Percentiles rank a stretch among this genome's conserved stretches.
Conservation (phyloP, 2,888 invertebrate species). For the Trimorus sp. region DNA sequence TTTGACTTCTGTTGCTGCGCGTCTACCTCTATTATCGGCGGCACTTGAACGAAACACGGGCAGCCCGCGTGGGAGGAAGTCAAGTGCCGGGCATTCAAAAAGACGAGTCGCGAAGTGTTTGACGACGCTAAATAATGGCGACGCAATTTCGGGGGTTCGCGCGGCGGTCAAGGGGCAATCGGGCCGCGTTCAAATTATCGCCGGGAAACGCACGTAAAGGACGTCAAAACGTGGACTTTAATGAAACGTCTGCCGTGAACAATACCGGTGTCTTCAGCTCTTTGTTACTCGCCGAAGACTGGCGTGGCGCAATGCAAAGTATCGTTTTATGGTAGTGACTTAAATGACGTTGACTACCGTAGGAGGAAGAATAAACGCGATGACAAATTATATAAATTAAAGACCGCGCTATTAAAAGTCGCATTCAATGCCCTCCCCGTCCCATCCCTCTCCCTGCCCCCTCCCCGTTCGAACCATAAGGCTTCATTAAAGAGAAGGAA, state of each 20-base stretch:
- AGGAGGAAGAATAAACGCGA: slow-evolving; percentile 60
- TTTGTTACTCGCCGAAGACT: slow-evolving; percentile 62
- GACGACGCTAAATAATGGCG: slow-evolving; percentile 27
- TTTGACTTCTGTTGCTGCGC: slow-evolving; percentile 33
- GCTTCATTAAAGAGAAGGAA: slow-evolving; percentile 55
- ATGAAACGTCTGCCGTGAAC: slow-evolving; percentile 61
- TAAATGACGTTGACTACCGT: slow-evolving; percentile 64
- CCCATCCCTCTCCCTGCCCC: no score
- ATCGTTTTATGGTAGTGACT: slow-evolving; percentile 64
- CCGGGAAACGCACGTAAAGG: slow-evolving; percentile 38
- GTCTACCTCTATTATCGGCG: slow-evolving; percentile 40
- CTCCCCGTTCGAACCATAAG: slow-evolving; percentile 33
- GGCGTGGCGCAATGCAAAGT: slow-evolving; percentile 58
- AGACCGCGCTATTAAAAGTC: slow-evolving; percentile 59
- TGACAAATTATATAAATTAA: slow-evolving; percentile 66
- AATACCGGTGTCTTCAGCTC: slow-evolving; percentile 61
- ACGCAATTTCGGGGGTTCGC: slow-evolving; percentile 16
- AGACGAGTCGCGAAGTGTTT: slow-evolving; percentile 9
- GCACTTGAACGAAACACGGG: slow-evolving; percentile 32
- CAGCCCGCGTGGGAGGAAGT: slow-evolving; percentile 27
- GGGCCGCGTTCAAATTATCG: slow-evolving; percentile 27
- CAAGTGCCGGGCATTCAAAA: slow-evolving; percentile 23
- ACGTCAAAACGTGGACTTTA: slow-evolving; percentile 47
- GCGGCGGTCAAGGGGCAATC: slow-evolving; percentile 21
- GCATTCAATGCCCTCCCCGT: slow-evolving; percentile 46